Evolutionary conservation across 2,113 vertebrate species (phyloP).

Genomic region (Acanthisitta chloris): DNA sequence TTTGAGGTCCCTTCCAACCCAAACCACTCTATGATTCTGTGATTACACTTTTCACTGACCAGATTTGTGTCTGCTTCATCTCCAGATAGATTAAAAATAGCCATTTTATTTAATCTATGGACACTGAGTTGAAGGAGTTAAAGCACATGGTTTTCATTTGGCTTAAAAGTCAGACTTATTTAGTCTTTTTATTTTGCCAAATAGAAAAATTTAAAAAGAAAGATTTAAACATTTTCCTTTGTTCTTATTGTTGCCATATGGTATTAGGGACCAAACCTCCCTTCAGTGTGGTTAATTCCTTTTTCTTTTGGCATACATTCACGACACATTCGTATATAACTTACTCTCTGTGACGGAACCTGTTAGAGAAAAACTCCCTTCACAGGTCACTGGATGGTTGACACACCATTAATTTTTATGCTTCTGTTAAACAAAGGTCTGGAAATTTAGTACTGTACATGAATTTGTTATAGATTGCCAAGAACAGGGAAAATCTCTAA

Average conservation of each 20-base stretch:
- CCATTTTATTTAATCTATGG: background rate
- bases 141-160: slow-evolving; percentile 21
- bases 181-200: slow-evolving; percentile 55
- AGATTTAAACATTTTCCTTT: slow-evolving; percentile 8
- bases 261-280: slow-evolving; percentile 10
- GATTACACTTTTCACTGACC: background rate
- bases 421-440: slow-evolving; percentile 46
- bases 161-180: slow-evolving; percentile 39
- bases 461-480: slow-evolving; percentile 33
- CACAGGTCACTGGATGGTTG: slow-evolving; percentile 27
- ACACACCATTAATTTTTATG: slow-evolving; percentile 56
- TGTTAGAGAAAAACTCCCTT: slow-evolving; percentile 25
- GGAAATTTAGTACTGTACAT: slow-evolving; percentile 24
- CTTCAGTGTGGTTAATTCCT: background rate
- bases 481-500: slow-evolving; percentile 16
- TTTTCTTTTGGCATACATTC: slow-evolving; percentile 17
- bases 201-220: slow-evolving; percentile 8
- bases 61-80: background rate
- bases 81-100: background rate
- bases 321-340: background rate
- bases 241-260: slow-evolving; percentile 23
- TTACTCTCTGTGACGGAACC: background rate
- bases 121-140: background rate
- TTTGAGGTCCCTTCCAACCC: background rate
- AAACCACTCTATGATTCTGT: background rate